These are phyloP conservation scores for Trichopria drosophilae DNA, from an alignment of 2,888 invertebrate genomes.

Conservation along the genomic window DNA sequence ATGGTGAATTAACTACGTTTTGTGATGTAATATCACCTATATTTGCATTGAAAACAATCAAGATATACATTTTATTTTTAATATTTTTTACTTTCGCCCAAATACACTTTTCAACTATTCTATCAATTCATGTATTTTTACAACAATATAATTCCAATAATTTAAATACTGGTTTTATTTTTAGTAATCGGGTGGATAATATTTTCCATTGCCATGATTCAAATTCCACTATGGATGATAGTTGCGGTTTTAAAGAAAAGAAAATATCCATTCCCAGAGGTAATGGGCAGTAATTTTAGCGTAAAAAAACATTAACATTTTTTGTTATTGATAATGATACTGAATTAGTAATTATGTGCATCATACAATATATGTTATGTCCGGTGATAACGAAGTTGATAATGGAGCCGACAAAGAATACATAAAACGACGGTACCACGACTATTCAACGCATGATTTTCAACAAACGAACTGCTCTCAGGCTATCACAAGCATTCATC, in stretches of 20 bases:
- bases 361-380: no score
- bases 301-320: not conserved
- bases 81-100: not conserved
- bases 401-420: no score
- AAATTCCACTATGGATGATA: constrained; percentile 59
- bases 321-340: constrained; percentile 1
- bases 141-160: no score
- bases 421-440: no score
- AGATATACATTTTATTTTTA: not conserved
- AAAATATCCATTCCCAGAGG: constrained; percentile 39
- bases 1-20: constrained; percentile 59
- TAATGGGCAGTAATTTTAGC: no score
- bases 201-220: constrained; percentile 60
- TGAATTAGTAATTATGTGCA: not conserved
- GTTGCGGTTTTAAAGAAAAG: constrained; percentile 47
- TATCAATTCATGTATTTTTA: no score
- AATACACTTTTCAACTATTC: not conserved
- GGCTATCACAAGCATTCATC: no score
- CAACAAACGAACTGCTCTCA: no score
- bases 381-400: no score
- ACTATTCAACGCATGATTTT: no score
- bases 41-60: constrained; percentile 1
- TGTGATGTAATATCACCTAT: not conserved
- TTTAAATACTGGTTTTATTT: constrained; percentile 13
- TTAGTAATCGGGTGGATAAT: constrained; percentile 62